These are phyloP conservation scores for Panurus biarmicus DNA, from an alignment of 2,113 vertebrate genomes.

Conservation along the genomic window DNA sequence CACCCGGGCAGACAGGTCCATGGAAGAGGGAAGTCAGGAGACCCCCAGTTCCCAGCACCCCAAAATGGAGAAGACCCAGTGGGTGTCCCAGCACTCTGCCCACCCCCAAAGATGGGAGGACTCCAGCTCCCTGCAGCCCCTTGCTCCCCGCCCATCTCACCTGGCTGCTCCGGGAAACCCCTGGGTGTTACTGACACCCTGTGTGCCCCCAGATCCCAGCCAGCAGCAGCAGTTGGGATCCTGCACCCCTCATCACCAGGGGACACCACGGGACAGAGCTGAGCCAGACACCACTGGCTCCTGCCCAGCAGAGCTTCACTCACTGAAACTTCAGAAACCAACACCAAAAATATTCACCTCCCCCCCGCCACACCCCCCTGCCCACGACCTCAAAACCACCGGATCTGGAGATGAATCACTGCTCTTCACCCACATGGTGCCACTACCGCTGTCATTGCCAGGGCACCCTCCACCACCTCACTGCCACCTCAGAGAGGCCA, in stretches of 20 bases:
- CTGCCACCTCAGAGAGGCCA: neutral
- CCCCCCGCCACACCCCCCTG: neutral
- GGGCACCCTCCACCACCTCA: neutral
- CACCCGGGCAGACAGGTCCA: fast-evolving
- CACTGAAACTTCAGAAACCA: neutral
- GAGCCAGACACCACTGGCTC: neutral
- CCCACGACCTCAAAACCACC: neutral
- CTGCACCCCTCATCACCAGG: neutral
- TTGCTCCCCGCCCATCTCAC: neutral
- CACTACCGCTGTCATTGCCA: neutral
- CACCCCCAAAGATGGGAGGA: neutral
- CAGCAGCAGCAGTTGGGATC: neutral
- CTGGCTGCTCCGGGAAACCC: neutral
- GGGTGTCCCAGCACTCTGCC: neutral
- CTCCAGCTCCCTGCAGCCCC: neutral
- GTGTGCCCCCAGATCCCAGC: neutral
- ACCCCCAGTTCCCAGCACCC: neutral
- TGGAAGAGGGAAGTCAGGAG: neutral
- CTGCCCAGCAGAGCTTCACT: neutral
- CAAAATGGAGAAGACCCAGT: fast-evolving
- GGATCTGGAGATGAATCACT: neutral
- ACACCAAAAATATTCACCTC: neutral
- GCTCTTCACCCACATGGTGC: neutral
- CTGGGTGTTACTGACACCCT: fast-evolving
- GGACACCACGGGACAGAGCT: fast-evolving